A percentile compares a stretch with the other conserved stretches of the same genome.
These are phyloP conservation scores for Gila orcuttii DNA, from an alignment of 2,113 vertebrate genomes.

Conservation along the genomic window DNA sequence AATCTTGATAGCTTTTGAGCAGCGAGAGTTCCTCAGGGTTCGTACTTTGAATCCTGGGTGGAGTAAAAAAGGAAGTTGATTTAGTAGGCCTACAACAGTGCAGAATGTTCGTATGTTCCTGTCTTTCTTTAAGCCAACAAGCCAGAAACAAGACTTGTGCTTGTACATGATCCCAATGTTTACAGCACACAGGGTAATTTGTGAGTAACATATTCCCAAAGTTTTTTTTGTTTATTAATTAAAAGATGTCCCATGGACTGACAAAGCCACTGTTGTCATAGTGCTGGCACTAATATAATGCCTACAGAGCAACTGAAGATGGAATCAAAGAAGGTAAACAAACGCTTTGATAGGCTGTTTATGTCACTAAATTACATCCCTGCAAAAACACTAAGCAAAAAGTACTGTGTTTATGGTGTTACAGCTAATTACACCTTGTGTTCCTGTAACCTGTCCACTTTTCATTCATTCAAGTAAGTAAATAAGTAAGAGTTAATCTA, in stretches of 20 bases:
- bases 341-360: not conserved
- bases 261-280: not conserved
- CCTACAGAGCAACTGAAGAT: not conserved
- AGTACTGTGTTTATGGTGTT: not conserved
- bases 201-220: conserved; percentile 1
- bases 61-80: not conserved
- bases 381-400: conserved; percentile 1
- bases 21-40: not conserved
- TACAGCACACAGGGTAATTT: not conserved
- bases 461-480: conserved; percentile 56
- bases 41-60: not conserved
- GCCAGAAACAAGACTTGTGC: not conserved
- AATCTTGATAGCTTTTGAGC: not conserved
- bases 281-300: not conserved
- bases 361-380: not conserved
- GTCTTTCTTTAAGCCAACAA: not conserved
- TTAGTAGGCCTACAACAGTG: not conserved
- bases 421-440: not conserved
- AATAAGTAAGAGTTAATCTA: conserved; percentile 70
- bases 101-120: not conserved
- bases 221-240: not conserved
- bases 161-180: not conserved
- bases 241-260: not conserved
- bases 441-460: conserved; percentile 38
- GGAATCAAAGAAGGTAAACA: conserved; percentile 6